Evolutionary conservation across 30 jellyfish, hydroid and myxozoan genomes (phyloP), one percentile per base, ranked within the genome.

Genomic region (Chironex yamaguchii): DNA sequence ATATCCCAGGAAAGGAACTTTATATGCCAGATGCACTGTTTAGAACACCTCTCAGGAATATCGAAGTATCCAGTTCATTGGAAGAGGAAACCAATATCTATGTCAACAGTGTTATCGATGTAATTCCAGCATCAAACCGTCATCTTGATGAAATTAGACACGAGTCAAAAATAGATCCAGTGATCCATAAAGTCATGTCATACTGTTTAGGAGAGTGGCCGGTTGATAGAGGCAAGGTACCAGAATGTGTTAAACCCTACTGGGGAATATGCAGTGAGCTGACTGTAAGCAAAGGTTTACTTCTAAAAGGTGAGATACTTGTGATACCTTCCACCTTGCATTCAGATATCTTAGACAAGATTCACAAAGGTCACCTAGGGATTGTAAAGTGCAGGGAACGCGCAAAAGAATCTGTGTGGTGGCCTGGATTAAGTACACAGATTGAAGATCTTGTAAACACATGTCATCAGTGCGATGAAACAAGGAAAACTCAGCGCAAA

Each of bases 291-390:
- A 29, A 71, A 31, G 82, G 53, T 51, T 9, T 69, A 35, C 22
- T 84, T 13, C 58, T 84, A 12, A 69, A 84, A 58, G 29, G 29
- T 31, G 64, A 72, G 14, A 36, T 83, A 28, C 14, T 80, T 2
- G 86, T 80, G 26, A 65, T 80, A 52, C 85, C 91, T 29, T 64
- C 84, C 36, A 48, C 84, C 0, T n/a, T 62, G 84, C 50, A 84
- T 31, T 20, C 34, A 49, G 83, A 62, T 33, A 36, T 65, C 71
- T 33, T 80, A n/a, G 88, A 70, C 48, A 70, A 48, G 32, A 42
- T 84, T 27, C 94, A 84, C 58, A 58, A 52, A 36, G 94, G 94
- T 17, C 94, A 84, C 48, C 94, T 63, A 20, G 94, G 94, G 34
- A 84, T 84, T 49, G 26, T 58, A 1, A 84, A 71, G 36, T 70